A percentile compares a stretch with the other conserved stretches of the same genome.
Conservation (phyloP, 1,140 invertebrate species). For the Brachionus rotundiformis region DNA sequence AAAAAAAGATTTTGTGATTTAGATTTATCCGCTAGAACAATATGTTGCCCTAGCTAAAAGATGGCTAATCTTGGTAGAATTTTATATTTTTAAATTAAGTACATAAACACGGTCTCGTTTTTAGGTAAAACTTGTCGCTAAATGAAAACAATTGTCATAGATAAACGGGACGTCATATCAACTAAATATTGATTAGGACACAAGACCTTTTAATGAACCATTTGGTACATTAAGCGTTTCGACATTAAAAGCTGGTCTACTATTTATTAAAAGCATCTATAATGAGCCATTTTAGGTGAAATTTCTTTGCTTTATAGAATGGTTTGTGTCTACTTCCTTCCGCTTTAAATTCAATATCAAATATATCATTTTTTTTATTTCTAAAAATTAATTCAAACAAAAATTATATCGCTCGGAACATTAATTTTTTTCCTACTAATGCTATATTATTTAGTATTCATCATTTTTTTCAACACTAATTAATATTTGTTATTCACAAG, state of each 20-base stretch:
- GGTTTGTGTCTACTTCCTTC: neutral
- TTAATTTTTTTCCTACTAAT: neutral
- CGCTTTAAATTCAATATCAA: neutral
- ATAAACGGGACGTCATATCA: neutral
- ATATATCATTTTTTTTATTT: neutral
- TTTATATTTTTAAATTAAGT: neutral
- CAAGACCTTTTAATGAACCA: neutral
- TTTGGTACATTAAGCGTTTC: slow-evolving; percentile 5
- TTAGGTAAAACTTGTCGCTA: neutral
- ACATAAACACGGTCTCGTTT: neutral
- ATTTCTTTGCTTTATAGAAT: slow-evolving; percentile 11
- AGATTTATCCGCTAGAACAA: neutral
- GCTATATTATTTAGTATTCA: neutral
- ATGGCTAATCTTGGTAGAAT: neutral
- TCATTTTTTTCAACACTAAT: neutral
- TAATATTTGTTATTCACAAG: neutral
- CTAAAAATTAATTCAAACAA: slow-evolving; percentile 8
- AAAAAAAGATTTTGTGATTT: slow-evolving; percentile 14
- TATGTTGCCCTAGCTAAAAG: neutral
- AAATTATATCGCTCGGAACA: slow-evolving; percentile 25
- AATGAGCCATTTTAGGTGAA: neutral
- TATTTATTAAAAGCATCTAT: slow-evolving; percentile 18
- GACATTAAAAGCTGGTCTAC: neutral
- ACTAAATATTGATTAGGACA: neutral
- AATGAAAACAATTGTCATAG: neutral